Percentiles rank a stretch among this genome's conserved stretches.
Conservation (phyloP, 2,113 vertebrate species). For the Tiliqua scincoides region DNA sequence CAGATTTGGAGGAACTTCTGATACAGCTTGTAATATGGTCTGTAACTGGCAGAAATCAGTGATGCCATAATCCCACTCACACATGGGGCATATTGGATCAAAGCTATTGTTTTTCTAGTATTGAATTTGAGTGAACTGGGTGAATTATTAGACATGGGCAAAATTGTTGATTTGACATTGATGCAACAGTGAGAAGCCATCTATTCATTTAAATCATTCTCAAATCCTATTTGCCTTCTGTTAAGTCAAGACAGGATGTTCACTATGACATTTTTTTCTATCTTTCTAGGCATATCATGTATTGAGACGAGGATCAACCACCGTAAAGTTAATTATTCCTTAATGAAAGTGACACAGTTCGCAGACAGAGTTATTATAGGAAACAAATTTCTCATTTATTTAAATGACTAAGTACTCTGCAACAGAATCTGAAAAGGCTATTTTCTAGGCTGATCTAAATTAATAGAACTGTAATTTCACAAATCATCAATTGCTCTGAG, state of each 20-base stretch:
- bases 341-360: slow-evolving; percentile 22
- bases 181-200: not conserved
- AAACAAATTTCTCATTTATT: slow-evolving; percentile 28
- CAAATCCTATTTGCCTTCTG: slow-evolving; percentile 1
- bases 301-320: not conserved
- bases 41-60: not conserved
- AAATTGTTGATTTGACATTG: not conserved
- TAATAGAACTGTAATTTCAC: slow-evolving; percentile 23
- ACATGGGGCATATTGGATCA: not conserved
- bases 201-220: not conserved
- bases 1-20: not conserved
- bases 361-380: not conserved
- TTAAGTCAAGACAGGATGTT: not conserved
- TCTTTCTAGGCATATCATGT: not conserved
- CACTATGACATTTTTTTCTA: not conserved
- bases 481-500: slow-evolving; percentile 1
- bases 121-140: not conserved
- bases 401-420: slow-evolving; percentile 4
- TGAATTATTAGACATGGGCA: not conserved
- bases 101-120: not conserved
- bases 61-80: not conserved
- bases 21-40: not conserved
- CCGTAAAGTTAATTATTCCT: slow-evolving; percentile 14
- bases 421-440: slow-evolving; percentile 9
- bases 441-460: slow-evolving; percentile 12